Base-by-base conservation (phyloP, 1,140 invertebrate species). In the Papilio aristodemus region DNA sequence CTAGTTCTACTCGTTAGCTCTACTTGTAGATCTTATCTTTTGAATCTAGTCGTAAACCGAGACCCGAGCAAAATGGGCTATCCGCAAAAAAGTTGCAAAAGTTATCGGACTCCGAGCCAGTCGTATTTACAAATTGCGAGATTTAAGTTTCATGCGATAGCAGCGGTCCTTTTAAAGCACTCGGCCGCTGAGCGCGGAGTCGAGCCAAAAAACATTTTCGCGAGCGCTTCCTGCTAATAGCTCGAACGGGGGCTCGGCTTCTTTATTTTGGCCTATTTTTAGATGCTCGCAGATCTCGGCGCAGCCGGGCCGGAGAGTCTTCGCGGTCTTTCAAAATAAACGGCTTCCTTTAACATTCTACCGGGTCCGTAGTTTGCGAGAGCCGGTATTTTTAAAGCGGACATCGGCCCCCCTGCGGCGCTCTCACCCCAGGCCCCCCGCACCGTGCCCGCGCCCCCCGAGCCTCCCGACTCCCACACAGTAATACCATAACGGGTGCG, bases 401-500 rank as follows among this genome's bases (percentile, higher is more conserved):
- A 87, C 86, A 87, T 80, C 80, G 76, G 81, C 86, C 77, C 84
- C n/a, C 86, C 82, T 79, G 76, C 81, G 83, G 78, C 79, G 80
- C 79, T 81, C n/a, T n/a, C n/a, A n/a, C 81, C 83, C 81, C 83
- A 76, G 75, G 71, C 69, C 67, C 46, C 14, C 63, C 71, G 76
- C 76, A n/a, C n/a, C n/a, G n/a, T n/a, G 72, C 74, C 63, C 63
- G 72, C 74, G 70, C 70, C 77, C 73, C 66, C 69, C 60, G 25
- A 63, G 50, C 73, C 80, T 73, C 79, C 74, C 69, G 78, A 72
- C 85, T 85, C 86, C 81, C 85, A 87, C 80, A 89, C 86, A 87
- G 86, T 89, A 87, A 90, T 90, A 88, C 88, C 86, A 90, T 90
- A 90, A 90, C 88, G 88, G 88, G 88, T 85, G 88, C 84, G 85